phyloP scores from a whole-genome alignment of 2,888 invertebrate genomes.

The Ichneumoninae sp. region DNA sequence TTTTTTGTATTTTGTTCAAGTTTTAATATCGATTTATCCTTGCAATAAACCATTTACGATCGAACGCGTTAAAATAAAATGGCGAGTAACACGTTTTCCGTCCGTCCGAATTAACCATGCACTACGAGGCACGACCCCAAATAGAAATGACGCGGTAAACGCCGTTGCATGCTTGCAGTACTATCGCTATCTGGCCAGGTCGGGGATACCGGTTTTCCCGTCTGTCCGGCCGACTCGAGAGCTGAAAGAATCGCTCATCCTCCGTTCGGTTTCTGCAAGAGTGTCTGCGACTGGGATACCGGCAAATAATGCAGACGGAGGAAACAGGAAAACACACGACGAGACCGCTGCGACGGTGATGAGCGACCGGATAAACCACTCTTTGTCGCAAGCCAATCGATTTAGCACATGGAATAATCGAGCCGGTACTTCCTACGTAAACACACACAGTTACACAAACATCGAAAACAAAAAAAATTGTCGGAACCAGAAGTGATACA shows the following conservation, averaged over 20 bases:
- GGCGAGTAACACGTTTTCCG: background rate
- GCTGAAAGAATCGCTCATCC: constrained; percentile 26
- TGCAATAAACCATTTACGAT: background rate
- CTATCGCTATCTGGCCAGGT: constrained; percentile 11
- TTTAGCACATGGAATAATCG: constrained; percentile 18
- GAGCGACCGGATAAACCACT: background rate
- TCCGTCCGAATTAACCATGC: background rate
- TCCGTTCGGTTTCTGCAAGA: background rate
- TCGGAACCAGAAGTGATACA: background rate
- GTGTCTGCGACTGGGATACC: background rate
- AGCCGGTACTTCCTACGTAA: background rate
- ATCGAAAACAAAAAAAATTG: background rate
- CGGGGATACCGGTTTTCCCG: constrained; percentile 58
- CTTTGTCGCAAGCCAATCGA: constrained; percentile 22
- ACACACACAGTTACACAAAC: constrained; percentile 3
- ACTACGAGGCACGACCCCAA: constrained; percentile 16
- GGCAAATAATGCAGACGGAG: constrained; percentile 47
- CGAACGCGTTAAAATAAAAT: background rate
- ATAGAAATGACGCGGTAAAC: constrained; percentile 23
- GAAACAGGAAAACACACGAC: constrained; percentile 34
- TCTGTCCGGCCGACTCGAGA: constrained; percentile 2
- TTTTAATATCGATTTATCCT: background rate
- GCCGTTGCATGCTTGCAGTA: constrained; percentile 18
- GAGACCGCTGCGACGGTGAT: constrained; percentile 11
- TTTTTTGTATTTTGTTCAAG: background rate